These are phyloP conservation scores for Hoplostethus atlanticus DNA, from an alignment of 2,797 vertebrate genomes.

Conservation along the genomic window DNA sequence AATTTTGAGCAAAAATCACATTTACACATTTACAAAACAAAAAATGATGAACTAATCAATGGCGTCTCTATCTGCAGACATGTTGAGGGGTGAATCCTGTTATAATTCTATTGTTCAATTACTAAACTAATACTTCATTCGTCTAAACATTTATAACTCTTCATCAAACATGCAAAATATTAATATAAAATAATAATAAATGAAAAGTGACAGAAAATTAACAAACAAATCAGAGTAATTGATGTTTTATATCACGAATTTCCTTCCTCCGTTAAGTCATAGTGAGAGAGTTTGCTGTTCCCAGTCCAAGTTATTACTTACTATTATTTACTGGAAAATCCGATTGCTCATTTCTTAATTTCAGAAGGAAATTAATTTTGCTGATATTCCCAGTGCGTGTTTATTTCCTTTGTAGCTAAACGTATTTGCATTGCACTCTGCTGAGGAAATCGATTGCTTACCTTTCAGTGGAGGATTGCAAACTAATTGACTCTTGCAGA, in stretches of 20 bases:
- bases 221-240: too few species aligned
- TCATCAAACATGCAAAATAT: too few species aligned
- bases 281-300: not conserved
- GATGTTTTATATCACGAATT: not conserved
- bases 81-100: too few species aligned
- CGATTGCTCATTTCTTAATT: not conserved
- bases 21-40: too few species aligned
- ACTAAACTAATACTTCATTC: too few species aligned
- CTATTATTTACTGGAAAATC: not conserved
- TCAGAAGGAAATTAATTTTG: not conserved
- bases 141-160: too few species aligned
- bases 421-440: not conserved
- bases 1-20: too few species aligned
- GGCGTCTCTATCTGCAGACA: too few species aligned
- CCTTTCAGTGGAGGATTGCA: constrained; percentile 59
- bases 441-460: constrained; percentile 54
- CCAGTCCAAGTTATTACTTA: not conserved
- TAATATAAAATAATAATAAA: not conserved
- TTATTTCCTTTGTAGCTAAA: not conserved
- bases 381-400: not conserved
- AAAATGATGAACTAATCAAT: too few species aligned
- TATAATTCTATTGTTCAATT: too few species aligned
- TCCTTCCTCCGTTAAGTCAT: not conserved
- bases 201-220: not conserved
- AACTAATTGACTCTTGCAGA: constrained; percentile 53